phyloP scores from a whole-genome alignment of 2,797 vertebrate genomes.

The Simalia tracyae region DNA sequence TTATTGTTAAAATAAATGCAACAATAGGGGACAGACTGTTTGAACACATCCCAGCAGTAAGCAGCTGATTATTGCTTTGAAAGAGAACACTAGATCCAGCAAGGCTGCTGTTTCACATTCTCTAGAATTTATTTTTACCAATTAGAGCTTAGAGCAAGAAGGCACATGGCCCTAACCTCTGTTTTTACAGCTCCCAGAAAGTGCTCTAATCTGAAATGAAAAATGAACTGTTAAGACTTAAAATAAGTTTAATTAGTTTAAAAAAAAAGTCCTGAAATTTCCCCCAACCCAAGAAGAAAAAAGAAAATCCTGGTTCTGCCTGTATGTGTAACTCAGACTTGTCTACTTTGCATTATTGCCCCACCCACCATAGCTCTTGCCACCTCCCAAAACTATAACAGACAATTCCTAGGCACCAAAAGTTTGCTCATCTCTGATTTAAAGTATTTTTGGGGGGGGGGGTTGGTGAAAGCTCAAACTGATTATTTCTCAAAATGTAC shows the following conservation, averaged over 20 bases:
- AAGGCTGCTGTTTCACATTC: background rate
- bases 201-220: background rate
- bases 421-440: background rate
- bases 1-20: background rate
- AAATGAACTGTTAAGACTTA: background rate
- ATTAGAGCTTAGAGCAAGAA: background rate
- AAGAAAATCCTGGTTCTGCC: background rate
- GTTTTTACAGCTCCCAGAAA: background rate
- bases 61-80: background rate
- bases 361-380: background rate
- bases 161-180: background rate
- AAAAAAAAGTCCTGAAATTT: background rate
- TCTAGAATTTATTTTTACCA: background rate
- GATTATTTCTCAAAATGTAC: background rate
- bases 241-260: background rate
- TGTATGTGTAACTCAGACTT: background rate
- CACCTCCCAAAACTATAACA: background rate
- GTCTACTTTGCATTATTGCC: background rate
- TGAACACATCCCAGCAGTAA: background rate
- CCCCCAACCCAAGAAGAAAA: background rate
- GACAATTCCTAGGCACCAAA: background rate
- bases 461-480: background rate
- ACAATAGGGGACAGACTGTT: background rate
- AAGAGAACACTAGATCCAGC: background rate
- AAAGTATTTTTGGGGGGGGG: background rate